Conservation (phyloP, 2,888 invertebrate species). For the Kuschelorhynchus macadamiae region DNA sequence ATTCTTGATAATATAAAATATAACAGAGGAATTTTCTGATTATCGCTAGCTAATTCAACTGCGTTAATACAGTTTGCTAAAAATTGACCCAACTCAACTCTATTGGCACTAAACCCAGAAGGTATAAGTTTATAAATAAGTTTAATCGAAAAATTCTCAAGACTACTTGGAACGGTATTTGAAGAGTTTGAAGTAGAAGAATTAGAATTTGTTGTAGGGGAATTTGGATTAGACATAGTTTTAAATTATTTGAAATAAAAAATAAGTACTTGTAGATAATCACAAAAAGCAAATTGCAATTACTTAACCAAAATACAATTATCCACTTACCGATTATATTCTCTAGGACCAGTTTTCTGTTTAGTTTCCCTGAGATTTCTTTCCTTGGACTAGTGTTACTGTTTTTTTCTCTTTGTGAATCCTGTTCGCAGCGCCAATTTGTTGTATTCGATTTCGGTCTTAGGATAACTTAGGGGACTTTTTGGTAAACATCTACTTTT, state of each 20-base stretch:
- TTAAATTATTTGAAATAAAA: not conserved
- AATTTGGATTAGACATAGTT: not conserved
- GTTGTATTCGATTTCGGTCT: not conserved
- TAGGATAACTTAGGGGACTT: too few species aligned
- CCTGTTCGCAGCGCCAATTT: not conserved
- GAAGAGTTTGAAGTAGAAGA: not conserved
- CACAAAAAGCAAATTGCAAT: not conserved
- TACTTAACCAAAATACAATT: not conserved
- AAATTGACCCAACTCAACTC: not conserved
- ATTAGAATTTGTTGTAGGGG: not conserved
- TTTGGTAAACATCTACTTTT: not conserved
- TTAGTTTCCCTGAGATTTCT: not conserved
- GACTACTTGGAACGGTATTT: not conserved
- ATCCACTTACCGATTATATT: not conserved
- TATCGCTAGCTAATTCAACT: too few species aligned
- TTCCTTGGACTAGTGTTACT: not conserved
- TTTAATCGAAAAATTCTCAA: not conserved
- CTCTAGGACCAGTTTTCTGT: not conserved
- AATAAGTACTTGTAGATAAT: not conserved
- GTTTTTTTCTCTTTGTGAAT: not conserved
- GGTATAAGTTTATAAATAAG: conserved; percentile 2
- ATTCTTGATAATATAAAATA: conserved; percentile 13
- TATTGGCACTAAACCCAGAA: conserved; percentile 2
- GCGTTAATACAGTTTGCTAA: too few species aligned
- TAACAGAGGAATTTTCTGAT: not conserved